phyloP scores from a whole-genome alignment of 2,888 invertebrate species.

The Tethea ocularis region DNA sequence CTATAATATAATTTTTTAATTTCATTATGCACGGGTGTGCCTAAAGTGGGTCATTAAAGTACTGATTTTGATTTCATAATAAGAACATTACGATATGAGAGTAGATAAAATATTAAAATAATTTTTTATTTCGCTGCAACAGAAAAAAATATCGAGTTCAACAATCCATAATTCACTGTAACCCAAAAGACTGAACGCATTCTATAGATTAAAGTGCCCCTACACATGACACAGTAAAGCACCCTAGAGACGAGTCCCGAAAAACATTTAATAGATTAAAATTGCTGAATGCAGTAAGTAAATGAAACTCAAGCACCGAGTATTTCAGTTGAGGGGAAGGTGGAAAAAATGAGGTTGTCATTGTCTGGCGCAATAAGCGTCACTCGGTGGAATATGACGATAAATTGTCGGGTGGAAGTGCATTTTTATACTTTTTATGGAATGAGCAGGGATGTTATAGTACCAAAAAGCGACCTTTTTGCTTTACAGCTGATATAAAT shows the following conservation, averaged over 20 bases:
- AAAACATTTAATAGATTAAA: conserved; percentile 31
- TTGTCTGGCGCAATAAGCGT: conserved; percentile 18
- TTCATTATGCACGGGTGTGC: no score
- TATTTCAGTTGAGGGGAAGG: conserved; percentile 17
- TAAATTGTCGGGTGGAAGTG: conserved; percentile 28
- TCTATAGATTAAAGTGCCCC: background rate
- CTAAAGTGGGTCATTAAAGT: no score
- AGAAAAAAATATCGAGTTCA: background rate
- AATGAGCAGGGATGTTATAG: conserved; percentile 17
- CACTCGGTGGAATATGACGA: conserved; percentile 14
- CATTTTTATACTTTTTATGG: conserved; percentile 30
- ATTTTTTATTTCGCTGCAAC: no score
- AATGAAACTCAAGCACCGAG: conserved; percentile 20
- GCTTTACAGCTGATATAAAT: background rate
- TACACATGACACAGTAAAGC: background rate
- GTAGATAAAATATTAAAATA: no score
- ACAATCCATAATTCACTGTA: background rate
- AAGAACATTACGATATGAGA: no score
- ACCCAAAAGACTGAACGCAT: background rate
- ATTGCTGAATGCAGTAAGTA: conserved; percentile 24
- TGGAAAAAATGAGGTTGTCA: conserved; percentile 24
- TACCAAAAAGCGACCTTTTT: conserved; percentile 5
- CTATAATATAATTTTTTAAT: no score
- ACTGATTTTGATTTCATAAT: no score
- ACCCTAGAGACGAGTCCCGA: background rate